A percentile compares a stretch with the other conserved stretches of the same genome.
Conservation (phyloP, 2,888 invertebrate genomes). For the Chymomyza procnemis region DNA sequence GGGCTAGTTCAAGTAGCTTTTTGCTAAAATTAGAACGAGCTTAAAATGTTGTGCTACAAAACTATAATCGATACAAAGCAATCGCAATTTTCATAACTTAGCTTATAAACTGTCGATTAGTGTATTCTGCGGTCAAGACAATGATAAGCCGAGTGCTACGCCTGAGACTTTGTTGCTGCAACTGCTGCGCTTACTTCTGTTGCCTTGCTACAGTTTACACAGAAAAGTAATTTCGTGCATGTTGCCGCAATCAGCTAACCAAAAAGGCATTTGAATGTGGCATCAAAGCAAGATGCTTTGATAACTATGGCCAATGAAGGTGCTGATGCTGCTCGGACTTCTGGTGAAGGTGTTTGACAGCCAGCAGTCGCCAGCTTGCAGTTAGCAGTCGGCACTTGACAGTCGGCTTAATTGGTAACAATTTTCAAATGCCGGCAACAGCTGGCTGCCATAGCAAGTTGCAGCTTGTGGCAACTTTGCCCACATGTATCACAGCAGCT, state of each 20-base stretch:
- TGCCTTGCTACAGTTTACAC: slow-evolving; percentile 64
- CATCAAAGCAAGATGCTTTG: slow-evolving; percentile 59
- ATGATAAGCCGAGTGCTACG: slow-evolving; percentile 51
- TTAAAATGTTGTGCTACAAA: too few relatives aligned
- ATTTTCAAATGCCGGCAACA: slow-evolving; percentile 58
- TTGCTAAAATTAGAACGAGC: too few relatives aligned
- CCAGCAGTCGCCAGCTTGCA: neutral
- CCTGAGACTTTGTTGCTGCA: slow-evolving; percentile 9
- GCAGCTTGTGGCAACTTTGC: neutral
- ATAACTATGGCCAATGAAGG: slow-evolving; percentile 43
- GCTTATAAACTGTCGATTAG: neutral
- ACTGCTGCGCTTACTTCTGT: slow-evolving; percentile 13
- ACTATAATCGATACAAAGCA: too few relatives aligned
- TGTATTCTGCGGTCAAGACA: slow-evolving; percentile 40
- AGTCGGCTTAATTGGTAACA: slow-evolving; percentile 63
- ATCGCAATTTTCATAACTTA: neutral
- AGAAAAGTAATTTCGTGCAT: slow-evolving; percentile 74
- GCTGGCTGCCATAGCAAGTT: neutral
- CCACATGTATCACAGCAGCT: neutral
- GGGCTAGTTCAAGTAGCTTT: too few relatives aligned
- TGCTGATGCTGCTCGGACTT: slow-evolving; percentile 29
- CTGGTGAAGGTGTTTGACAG: slow-evolving; percentile 9
- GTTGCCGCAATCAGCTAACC: slow-evolving; percentile 63
- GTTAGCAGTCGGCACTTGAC: neutral
- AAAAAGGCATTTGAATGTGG: slow-evolving; percentile 15